Evolutionary conservation across 2,113 vertebrate genomes (phyloP).

Genomic region (Oryzias woworae): DNA sequence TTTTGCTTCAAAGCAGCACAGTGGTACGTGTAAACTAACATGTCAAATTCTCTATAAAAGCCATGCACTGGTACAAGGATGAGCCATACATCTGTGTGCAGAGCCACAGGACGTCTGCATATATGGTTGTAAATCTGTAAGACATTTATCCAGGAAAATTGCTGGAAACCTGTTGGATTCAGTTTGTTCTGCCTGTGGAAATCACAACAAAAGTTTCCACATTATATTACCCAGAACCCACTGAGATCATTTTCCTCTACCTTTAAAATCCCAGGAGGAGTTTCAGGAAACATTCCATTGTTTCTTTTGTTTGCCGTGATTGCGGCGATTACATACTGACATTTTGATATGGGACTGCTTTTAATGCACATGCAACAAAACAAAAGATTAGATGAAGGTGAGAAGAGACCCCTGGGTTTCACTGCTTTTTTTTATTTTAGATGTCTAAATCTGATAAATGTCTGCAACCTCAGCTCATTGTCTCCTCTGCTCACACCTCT

Average conservation of each 20-base stretch:
- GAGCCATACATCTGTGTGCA: slow-evolving; percentile 54
- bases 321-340: no score
- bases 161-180: background rate
- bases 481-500: background rate
- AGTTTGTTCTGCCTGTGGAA: background rate
- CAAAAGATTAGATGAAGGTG: no score
- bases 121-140: slow-evolving; percentile 14
- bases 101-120: slow-evolving; percentile 16
- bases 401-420: no score
- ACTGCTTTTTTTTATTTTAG: background rate
- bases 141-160: slow-evolving; percentile 4
- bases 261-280: no score
- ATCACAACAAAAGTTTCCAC: background rate
- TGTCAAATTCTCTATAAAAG: slow-evolving; percentile 34
- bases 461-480: background rate
- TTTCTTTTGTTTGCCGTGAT: no score
- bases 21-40: background rate
- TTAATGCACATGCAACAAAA: no score
- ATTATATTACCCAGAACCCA: background rate
- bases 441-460: background rate
- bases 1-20: no score
- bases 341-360: no score
- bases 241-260: no score
- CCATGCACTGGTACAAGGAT: slow-evolving; percentile 20
- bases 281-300: no score